phyloP scores from a whole-genome alignment of 2,888 invertebrate genomes.

The Aromia moschata region DNA sequence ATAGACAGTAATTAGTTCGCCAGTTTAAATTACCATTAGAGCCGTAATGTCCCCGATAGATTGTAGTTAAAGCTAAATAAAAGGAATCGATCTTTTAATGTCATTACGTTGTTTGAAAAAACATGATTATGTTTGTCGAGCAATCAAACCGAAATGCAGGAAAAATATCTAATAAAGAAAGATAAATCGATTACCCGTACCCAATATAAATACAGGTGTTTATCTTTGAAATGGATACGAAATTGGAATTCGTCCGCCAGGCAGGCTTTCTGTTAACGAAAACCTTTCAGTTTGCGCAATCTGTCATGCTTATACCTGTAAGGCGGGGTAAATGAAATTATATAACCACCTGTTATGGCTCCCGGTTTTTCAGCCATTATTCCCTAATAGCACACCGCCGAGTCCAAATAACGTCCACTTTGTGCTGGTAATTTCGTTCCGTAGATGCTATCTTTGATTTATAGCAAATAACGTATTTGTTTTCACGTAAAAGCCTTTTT shows the following conservation, averaged over 20 bases:
- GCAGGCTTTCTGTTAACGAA: conserved; percentile 33
- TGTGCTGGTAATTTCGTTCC: conserved; percentile 54
- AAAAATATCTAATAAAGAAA: conserved; percentile 46
- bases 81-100: conserved; percentile 39
- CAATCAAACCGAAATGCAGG: conserved; percentile 49
- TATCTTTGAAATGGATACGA: conserved; percentile 57
- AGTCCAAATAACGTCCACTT: conserved; percentile 40
- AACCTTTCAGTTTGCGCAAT: conserved; percentile 36
- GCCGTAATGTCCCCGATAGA: conserved; percentile 15
- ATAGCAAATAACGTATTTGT: conserved; percentile 56
- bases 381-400: conserved; percentile 35
- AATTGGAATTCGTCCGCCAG: conserved; percentile 48
- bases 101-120: conserved; percentile 47
- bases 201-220: conserved; percentile 51
- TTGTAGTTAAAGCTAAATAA: conserved; percentile 25
- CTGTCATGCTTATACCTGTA: conserved; percentile 47
- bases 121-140: conserved; percentile 50
- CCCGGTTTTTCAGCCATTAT: conserved; percentile 37
- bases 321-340: conserved; percentile 45
- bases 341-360: conserved; percentile 48
- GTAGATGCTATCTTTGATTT: conserved; percentile 60
- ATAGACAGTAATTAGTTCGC: conserved; percentile 17
- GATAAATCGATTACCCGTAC: conserved; percentile 49
- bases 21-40: conserved; percentile 21
- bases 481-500: conserved; percentile 34